phyloP scores from a whole-genome alignment of 2,797 vertebrate genomes.

The Agapornis canus region DNA sequence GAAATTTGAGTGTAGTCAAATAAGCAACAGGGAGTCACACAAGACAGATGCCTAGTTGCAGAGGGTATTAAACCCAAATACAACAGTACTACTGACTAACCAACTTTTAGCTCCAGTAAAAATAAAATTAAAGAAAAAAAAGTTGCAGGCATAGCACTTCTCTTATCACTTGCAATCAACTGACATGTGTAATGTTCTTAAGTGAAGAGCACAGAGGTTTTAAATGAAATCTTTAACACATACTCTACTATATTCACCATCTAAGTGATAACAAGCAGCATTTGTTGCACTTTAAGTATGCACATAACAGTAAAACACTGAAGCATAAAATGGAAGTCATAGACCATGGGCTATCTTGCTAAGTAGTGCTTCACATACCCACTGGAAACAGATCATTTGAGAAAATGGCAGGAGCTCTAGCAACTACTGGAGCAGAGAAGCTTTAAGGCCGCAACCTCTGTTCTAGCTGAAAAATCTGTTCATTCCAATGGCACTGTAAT shows the following conservation, averaged over 20 bases:
- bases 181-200: neutral
- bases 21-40: neutral
- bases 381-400: neutral
- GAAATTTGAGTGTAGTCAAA: neutral
- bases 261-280: neutral
- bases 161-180: neutral
- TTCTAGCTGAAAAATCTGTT: neutral
- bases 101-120: neutral
- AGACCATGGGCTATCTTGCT: neutral
- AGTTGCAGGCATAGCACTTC: accelerated
- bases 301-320: neutral
- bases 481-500: accelerated
- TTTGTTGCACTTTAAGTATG: neutral
- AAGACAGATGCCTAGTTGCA: neutral
- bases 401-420: neutral
- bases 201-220: neutral
- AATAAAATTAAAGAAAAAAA: neutral
- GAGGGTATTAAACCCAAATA: neutral
- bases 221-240: neutral
- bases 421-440: neutral
- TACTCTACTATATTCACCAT: neutral
- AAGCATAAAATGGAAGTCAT: slow-evolving; percentile 32
- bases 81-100: neutral
- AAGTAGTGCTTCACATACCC: neutral
- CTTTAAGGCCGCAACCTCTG: neutral